Conservation (phyloP, 2,113 vertebrate species). For the Bungarus multicinctus region DNA sequence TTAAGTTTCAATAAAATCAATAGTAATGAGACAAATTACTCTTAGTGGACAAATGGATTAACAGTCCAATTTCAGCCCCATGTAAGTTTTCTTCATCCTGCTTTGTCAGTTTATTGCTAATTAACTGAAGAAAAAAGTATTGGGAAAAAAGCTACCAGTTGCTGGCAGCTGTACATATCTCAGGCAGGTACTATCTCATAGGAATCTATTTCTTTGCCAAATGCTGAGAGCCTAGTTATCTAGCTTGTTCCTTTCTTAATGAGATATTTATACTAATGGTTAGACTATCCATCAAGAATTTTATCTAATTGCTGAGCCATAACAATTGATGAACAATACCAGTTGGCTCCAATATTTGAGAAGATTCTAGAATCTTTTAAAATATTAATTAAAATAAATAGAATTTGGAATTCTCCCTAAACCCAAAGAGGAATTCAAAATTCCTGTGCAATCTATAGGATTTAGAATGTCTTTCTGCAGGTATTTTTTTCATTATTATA, state of each 20-base stretch:
- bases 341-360: background rate
- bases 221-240: background rate
- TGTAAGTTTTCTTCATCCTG: background rate
- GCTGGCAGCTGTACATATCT: background rate
- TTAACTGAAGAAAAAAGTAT: background rate
- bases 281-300: background rate
- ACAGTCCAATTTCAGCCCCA: background rate
- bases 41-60: background rate
- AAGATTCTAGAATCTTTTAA: background rate
- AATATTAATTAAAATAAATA: background rate
- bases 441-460: background rate
- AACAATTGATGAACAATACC: background rate
- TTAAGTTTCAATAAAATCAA: background rate
- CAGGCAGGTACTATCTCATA: background rate
- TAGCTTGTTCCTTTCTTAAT: background rate
- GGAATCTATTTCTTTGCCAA: background rate
- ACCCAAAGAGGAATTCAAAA: background rate
- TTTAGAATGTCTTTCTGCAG: background rate
- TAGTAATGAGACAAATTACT: no score
- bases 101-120: background rate
- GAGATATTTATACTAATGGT: no score
- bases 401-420: background rate
- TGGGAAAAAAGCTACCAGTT: background rate
- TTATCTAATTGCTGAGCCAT: background rate
- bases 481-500: background rate